Percentiles rank a stretch among this genome's conserved stretches.
These are phyloP conservation scores for Nymphalis c-album DNA, from an alignment of 2,888 invertebrate species.

Conservation along the genomic window DNA sequence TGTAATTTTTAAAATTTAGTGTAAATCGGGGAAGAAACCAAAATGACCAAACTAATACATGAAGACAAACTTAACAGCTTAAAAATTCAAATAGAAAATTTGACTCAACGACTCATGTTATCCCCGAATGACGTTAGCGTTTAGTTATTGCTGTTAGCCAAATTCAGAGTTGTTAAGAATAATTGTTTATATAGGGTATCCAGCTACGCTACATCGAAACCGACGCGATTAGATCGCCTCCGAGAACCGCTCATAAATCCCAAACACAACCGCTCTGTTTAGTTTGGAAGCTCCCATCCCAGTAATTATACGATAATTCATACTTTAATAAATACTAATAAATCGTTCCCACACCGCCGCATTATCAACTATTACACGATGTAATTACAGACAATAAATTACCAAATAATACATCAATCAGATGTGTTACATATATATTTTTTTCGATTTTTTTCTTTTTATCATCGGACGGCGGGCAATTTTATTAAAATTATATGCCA, in stretches of 20 bases:
- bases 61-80: no score
- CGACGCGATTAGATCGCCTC: slow-evolving; percentile 69
- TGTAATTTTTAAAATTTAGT: no score
- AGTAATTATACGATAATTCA: slow-evolving; percentile 81
- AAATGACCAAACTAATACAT: no score
- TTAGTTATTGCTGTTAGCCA: not conserved
- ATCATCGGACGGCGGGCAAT: slow-evolving; percentile 70
- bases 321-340: slow-evolving; percentile 82
- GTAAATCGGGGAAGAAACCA: no score
- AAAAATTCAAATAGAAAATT: no score
- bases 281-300: slow-evolving; percentile 77
- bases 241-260: slow-evolving; percentile 75
- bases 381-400: slow-evolving; percentile 81
- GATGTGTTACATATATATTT: slow-evolving; percentile 77
- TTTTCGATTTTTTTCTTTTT: slow-evolving; percentile 58
- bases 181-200: slow-evolving; percentile 35
- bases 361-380: slow-evolving; percentile 80
- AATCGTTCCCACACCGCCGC: slow-evolving; percentile 71
- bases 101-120: not conserved
- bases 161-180: slow-evolving; percentile 25
- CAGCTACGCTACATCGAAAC: slow-evolving; percentile 43
- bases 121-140: not conserved
- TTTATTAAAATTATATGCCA: slow-evolving; percentile 79
- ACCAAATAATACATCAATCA: slow-evolving; percentile 82
- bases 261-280: slow-evolving; percentile 77